phyloP scores from a whole-genome alignment of 92 coral and sea anemone genomes.

The Muricea muricata region DNA sequence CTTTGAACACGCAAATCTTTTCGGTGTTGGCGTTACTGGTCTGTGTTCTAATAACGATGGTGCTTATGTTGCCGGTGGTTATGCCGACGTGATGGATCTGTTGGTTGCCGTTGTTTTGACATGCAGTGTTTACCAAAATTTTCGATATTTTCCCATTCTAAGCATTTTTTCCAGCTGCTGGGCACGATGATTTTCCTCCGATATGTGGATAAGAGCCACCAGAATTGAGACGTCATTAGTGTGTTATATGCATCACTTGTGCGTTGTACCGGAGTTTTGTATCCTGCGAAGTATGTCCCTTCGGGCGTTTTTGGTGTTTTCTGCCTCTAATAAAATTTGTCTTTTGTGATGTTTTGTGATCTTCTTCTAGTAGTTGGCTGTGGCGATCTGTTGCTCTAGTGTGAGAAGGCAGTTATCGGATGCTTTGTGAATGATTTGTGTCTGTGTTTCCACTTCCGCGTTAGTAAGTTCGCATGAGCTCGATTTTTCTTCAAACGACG shows the following conservation, averaged over 20 bases:
- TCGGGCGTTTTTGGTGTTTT: constrained; percentile 30
- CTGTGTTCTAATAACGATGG: neutral
- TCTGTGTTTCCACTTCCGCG: too few species aligned
- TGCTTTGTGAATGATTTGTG: neutral
- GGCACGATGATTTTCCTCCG: neutral
- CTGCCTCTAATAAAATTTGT: constrained; percentile 54
- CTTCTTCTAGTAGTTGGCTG: neutral
- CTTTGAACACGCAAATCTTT: neutral
- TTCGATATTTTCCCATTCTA: constrained; percentile 2
- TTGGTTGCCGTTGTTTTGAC: neutral
- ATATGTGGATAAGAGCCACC: neutral
- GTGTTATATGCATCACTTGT: too few species aligned
- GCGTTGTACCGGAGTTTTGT: neutral
- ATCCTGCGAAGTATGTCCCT: neutral
- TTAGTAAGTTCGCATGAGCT: too few species aligned
- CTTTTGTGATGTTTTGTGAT: neutral
- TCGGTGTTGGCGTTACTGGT: neutral
- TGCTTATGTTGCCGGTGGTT: too few species aligned
- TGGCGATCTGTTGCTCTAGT: constrained; percentile 4
- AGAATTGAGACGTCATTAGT: too few species aligned
- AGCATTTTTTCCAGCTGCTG: neutral
- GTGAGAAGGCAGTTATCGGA: neutral
- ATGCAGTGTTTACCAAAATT: neutral
- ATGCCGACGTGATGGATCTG: too few species aligned
- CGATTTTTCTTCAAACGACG: too few species aligned